Evolutionary conservation across 2,888 invertebrate species (phyloP).

Genomic region (Stenurella melanura): DNA sequence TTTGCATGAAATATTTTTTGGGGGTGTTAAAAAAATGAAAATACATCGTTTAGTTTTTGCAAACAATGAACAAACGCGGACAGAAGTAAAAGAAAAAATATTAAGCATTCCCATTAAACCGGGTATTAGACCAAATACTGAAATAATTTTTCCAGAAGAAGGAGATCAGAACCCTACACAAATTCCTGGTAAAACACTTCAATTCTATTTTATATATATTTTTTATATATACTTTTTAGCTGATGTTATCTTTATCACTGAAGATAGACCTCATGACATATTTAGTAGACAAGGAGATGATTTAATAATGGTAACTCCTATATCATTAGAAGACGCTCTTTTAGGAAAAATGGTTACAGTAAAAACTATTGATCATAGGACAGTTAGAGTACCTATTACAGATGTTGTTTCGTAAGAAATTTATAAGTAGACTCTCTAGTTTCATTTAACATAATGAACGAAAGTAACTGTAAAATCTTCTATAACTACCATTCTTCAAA

Average conservation of each 20-base stretch:
- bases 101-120: conserved; percentile 84
- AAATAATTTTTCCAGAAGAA: conserved; percentile 84
- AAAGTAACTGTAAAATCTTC: too few species aligned
- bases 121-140: conserved; percentile 83
- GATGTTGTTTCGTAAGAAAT: conserved; percentile 80
- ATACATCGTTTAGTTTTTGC: conserved; percentile 83
- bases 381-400: conserved; percentile 80
- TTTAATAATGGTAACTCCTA: conserved; percentile 77
- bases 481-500: too few species aligned
- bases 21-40: conserved; percentile 89
- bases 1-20: conserved; percentile 81
- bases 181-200: conserved; percentile 75
- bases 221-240: conserved; percentile 71
- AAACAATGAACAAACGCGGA: conserved; percentile 78
- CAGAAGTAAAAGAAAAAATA: conserved; percentile 83
- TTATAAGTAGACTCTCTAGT: background rate
- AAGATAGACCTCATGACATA: conserved; percentile 81
- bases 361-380: conserved; percentile 82
- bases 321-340: conserved; percentile 83
- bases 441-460: background rate
- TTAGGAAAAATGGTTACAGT: conserved; percentile 81
- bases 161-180: conserved; percentile 86
- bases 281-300: conserved; percentile 82
- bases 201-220: background rate
- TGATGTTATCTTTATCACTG: conserved; percentile 84